These are phyloP conservation scores for Mallateleia sp. DNA, from an alignment of 2,888 invertebrate genomes.

Conservation along the genomic window DNA sequence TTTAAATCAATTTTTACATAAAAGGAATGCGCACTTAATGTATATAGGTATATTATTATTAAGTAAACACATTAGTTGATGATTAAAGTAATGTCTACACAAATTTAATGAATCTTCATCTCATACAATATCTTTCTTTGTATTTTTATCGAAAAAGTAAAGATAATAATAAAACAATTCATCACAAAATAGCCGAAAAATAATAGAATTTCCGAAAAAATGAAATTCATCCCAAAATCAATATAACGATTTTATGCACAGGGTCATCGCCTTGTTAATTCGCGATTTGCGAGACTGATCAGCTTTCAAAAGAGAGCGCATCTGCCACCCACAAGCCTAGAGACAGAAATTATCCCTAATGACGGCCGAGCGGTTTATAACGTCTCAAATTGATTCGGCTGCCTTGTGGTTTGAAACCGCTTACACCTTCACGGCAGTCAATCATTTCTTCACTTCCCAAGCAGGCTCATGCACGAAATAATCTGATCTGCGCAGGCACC, in stretches of 20 bases:
- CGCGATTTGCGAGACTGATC: slow-evolving; percentile 83
- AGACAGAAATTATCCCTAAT: slow-evolving; percentile 88
- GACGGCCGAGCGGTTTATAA: slow-evolving; percentile 85
- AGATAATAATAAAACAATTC: not conserved
- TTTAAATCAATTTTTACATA: not conserved
- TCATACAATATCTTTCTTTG: not conserved
- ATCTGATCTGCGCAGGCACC: slow-evolving; percentile 45
- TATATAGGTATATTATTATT: not conserved
- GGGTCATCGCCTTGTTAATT: slow-evolving; percentile 84
- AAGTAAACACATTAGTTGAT: too few species aligned
- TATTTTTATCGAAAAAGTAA: not conserved
- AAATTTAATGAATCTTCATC: not conserved
- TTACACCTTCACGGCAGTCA: slow-evolving; percentile 78
- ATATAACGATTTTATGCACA: slow-evolving; percentile 60
- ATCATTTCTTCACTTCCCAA: slow-evolving; percentile 75
- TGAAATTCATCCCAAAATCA: slow-evolving; percentile 42
- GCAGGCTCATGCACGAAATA: slow-evolving; percentile 48
- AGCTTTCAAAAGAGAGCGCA: slow-evolving; percentile 84
- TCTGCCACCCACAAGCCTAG: slow-evolving; percentile 88
- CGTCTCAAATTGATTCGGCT: slow-evolving; percentile 85
- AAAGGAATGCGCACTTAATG: not conserved
- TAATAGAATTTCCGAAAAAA: slow-evolving; percentile 16
- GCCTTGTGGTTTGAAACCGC: slow-evolving; percentile 83
- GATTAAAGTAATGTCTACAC: too few species aligned
- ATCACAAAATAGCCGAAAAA: not conserved